Percentiles rank a stretch among this genome's conserved stretches.
Evolutionary conservation across 53 echinoderm and acorn worm genomes (phyloP).

Genomic region (Hippasteria phrygiana): DNA sequence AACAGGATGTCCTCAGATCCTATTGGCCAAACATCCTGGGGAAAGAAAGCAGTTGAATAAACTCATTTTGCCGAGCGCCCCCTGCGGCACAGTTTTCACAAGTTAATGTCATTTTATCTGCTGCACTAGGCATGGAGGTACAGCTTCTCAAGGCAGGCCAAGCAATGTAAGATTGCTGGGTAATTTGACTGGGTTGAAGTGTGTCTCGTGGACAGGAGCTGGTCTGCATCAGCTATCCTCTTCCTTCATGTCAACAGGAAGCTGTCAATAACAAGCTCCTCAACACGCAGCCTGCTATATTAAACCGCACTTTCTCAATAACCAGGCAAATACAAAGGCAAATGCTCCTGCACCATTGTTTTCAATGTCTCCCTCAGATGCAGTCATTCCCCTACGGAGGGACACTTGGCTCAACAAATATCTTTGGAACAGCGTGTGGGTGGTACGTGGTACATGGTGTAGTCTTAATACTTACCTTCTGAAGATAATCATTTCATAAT

Average conservation of each 20-base stretch:
- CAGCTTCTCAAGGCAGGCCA: not conserved
- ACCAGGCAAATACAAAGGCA: constrained; percentile 8
- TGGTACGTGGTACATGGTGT: too few relatives aligned
- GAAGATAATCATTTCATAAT: too few relatives aligned
- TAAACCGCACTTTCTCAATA: constrained; percentile 56
- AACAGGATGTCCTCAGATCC: constrained; percentile 65
- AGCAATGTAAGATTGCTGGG: constrained; percentile 41
- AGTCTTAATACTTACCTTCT: too few relatives aligned
- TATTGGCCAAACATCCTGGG: constrained; percentile 62
- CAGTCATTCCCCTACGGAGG: constrained; percentile 5
- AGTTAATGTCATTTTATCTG: constrained; percentile 70
- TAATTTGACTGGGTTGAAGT: constrained; percentile 53
- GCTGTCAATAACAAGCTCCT: constrained; percentile 56
- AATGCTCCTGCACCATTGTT: not conserved
- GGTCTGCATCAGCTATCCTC: constrained; percentile 42
- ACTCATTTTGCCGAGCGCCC: constrained; percentile 66
- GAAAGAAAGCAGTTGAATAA: constrained; percentile 68
- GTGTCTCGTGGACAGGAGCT: constrained; percentile 26
- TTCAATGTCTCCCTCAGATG: not conserved
- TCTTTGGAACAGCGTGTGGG: not conserved
- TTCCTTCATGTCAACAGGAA: constrained; percentile 64
- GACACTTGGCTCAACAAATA: not conserved
- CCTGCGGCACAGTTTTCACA: constrained; percentile 60
- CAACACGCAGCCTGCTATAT: constrained; percentile 19
- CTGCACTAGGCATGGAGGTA: constrained; percentile 36